phyloP scores from a whole-genome alignment of 1,140 invertebrate genomes.

The Temnothorax nylanderi region DNA sequence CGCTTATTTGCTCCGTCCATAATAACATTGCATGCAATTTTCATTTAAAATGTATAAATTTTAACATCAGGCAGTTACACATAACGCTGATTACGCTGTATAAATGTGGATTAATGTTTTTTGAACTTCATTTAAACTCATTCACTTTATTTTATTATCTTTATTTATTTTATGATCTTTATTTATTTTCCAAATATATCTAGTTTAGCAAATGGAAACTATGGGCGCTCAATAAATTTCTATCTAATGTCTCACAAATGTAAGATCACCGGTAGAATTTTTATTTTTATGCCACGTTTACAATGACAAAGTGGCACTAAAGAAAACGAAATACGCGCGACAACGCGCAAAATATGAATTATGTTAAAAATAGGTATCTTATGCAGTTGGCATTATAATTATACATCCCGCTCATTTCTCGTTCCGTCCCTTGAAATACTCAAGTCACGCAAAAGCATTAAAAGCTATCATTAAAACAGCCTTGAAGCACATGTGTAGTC shows the following conservation, averaged over 20 bases:
- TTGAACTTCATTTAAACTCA: slow-evolving; percentile 45
- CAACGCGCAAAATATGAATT: slow-evolving; percentile 38
- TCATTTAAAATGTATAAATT: slow-evolving; percentile 51
- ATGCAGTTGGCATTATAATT: slow-evolving; percentile 48
- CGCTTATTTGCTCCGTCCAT: slow-evolving; percentile 42
- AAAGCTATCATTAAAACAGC: slow-evolving; percentile 43
- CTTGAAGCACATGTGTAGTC: slow-evolving; percentile 42
- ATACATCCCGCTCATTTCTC: slow-evolving; percentile 39
- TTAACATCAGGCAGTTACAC: slow-evolving; percentile 6
- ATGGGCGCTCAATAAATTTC: slow-evolving; percentile 34
- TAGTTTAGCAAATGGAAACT: slow-evolving; percentile 33
- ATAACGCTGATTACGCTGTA: slow-evolving; percentile 17
- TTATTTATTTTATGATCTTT: slow-evolving; percentile 34
- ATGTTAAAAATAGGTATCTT: slow-evolving; percentile 50
- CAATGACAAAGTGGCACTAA: slow-evolving; percentile 2
- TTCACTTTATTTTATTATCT: slow-evolving; percentile 28
- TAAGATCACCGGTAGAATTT: neutral
- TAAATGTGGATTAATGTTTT: slow-evolving; percentile 43
- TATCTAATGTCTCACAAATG: slow-evolving; percentile 9
- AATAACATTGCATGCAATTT: slow-evolving; percentile 39
- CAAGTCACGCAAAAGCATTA: slow-evolving; percentile 53
- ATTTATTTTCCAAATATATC: slow-evolving; percentile 12
- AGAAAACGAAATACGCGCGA: slow-evolving; percentile 9
- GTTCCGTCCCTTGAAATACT: slow-evolving; percentile 2
- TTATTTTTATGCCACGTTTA: slow-evolving; percentile 19